Percentiles rank a stretch among this genome's conserved stretches.
phyloP scores from a whole-genome alignment of 2,113 vertebrate genomes.

The Rana temporaria region DNA sequence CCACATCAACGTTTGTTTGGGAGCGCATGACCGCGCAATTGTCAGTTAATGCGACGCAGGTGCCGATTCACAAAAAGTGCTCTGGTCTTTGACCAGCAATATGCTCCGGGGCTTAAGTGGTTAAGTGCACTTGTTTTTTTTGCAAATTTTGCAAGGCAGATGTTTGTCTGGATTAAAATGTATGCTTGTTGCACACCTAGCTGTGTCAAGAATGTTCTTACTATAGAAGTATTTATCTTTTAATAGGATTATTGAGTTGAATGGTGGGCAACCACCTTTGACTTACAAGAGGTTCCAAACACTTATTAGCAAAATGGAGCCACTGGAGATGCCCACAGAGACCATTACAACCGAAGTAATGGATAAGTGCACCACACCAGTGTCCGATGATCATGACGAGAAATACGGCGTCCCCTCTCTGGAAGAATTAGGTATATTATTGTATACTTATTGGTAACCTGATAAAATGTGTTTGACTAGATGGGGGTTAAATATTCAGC shows the following conservation, averaged over 20 bases:
- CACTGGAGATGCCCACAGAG: conserved; percentile 87
- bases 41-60: no score
- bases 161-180: no score
- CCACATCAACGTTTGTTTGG: no score
- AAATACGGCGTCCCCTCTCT: conserved; percentile 94
- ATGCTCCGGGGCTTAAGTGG: no score
- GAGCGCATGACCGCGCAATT: no score
- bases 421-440: conserved; percentile 88
- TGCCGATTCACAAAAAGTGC: no score
- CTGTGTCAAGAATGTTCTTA: background rate
- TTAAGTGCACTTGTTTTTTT: no score
- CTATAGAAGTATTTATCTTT: background rate
- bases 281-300: conserved; percentile 98
- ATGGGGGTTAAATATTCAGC: background rate
- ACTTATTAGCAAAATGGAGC: conserved; percentile 93
- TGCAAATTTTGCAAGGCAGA: no score
- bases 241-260: conserved; percentile 94
- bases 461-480: background rate
- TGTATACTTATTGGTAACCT: conserved; percentile 34
- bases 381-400: conserved; percentile 94
- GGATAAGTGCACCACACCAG: conserved; percentile 85
- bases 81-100: no score
- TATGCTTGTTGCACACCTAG: no score
- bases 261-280: conserved; percentile 93
- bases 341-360: conserved; percentile 88